These are phyloP conservation scores for human DNA, from an alignment of 2,113 vertebrate species.

Conservation along the genomic window DNA sequence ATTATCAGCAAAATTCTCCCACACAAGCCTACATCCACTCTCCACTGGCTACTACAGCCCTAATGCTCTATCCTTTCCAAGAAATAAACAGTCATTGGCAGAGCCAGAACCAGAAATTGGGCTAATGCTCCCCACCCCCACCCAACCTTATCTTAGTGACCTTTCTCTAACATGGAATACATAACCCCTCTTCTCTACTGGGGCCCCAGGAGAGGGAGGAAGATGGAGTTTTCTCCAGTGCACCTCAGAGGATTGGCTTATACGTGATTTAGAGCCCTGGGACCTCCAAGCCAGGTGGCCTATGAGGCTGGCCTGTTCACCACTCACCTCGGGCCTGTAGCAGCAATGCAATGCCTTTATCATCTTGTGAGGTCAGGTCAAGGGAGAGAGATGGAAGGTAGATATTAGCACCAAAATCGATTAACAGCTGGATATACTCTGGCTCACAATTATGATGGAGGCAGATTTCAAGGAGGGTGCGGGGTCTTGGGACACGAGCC, in stretches of 20 bases:
- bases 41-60: neutral
- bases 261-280: neutral
- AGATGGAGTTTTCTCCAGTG: neutral
- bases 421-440: conserved; percentile 91
- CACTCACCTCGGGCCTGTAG: conserved; percentile 91
- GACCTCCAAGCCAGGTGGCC: neutral
- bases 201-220: neutral
- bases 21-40: neutral
- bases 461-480: conserved; percentile 93
- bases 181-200: neutral
- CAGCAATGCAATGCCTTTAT: conserved; percentile 88
- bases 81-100: neutral
- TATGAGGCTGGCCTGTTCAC: neutral
- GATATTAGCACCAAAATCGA: conserved; percentile 95
- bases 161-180: neutral
- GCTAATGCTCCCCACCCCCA: neutral
- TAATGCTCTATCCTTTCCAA: conserved; percentile 15
- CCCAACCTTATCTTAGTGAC: neutral
- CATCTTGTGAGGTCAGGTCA: conserved; percentile 80
- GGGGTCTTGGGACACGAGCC: conserved; percentile 87
- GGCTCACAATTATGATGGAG: conserved; percentile 89
- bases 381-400: conserved; percentile 87
- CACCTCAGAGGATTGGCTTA: conserved; percentile 5
- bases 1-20: neutral
- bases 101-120: neutral